Base-by-base conservation (phyloP, 2,888 invertebrate genomes). In the Lepidocyrtoides sp. region DNA sequence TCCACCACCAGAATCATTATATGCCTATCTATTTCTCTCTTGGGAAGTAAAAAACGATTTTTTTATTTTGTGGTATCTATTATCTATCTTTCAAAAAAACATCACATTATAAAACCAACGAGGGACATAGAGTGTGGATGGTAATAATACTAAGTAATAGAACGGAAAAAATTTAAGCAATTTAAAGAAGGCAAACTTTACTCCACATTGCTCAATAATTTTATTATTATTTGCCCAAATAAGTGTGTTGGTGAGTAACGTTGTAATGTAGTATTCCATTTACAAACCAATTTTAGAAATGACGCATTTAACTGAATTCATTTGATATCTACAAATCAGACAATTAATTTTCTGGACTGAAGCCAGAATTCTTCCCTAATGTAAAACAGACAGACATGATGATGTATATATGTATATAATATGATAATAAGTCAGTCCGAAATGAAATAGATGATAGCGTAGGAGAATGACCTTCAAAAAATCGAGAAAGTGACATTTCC, bases 401-500 rank as follows among this genome's bases (percentile, higher is more conserved):
- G 36, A 36, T 36, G 7, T 36, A n/a, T n/a, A n/a, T n/a, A n/a
- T n/a, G n/a, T n/a, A n/a, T n/a, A n/a, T n/a, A n/a, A n/a, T n/a
- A n/a, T n/a, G n/a, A n/a, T n/a, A n/a, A n/a, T n/a, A n/a, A n/a
- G n/a, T n/a, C n/a, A n/a, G n/a, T n/a, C n/a, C n/a, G n/a, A n/a
- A n/a, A n/a, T n/a, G n/a, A n/a, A n/a, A n/a, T n/a, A n/a, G n/a
- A n/a, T 32, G 32, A 69, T 69, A 36, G 17, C 66, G 36, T 69
- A 69, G 4, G 1, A 57, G 8, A 20, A 20, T 63, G 63, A 63
- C 63, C 63, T 63, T 23, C 29, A 29, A 69, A 69, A 60, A 69
- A 69, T 36, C 8, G 17, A 7, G 66, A 69, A 69, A 69, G 66
- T 69, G 66, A 69, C 66, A 69, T 69, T 69, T 69, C 66, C 66